These are phyloP conservation scores for Laupala kohalensis DNA, from an alignment of 1,140 invertebrate species.

Conservation along the genomic window DNA sequence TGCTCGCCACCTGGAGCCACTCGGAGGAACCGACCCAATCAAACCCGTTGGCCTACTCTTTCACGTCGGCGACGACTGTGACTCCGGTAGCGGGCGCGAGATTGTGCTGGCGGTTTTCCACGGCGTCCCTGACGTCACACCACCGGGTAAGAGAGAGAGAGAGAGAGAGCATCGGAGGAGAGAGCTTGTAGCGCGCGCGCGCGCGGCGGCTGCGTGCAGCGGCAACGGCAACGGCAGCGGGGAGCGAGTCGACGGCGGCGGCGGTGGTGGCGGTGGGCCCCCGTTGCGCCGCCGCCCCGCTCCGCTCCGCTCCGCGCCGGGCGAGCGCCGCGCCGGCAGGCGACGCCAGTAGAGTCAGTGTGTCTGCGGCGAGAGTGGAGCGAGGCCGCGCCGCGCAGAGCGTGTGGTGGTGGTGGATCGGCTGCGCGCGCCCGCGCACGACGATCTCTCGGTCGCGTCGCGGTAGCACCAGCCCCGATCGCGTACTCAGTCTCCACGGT, in stretches of 20 bases:
- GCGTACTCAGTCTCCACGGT: too few relatives aligned
- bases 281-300: too few relatives aligned
- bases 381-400: not conserved
- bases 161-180: not conserved
- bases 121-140: not conserved
- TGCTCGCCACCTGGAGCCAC: too few relatives aligned
- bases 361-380: not conserved
- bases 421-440: not conserved
- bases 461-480: too few relatives aligned
- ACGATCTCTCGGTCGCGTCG: too few relatives aligned
- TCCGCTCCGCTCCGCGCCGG: too few relatives aligned
- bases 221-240: too few relatives aligned
- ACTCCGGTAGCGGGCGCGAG: not conserved
- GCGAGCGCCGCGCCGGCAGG: too few relatives aligned
- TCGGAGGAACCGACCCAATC: not conserved
- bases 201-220: too few relatives aligned
- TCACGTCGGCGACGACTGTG: not conserved
- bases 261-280: too few relatives aligned
- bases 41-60: not conserved
- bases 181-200: not conserved
- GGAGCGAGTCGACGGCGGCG: too few relatives aligned
- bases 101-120: not conserved
- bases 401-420: not conserved
- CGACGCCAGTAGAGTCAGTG: not conserved
- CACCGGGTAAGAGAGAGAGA: not conserved